These are phyloP conservation scores for Bombyx mandarina DNA, from an alignment of 1,140 invertebrate species.

Conservation along the genomic window DNA sequence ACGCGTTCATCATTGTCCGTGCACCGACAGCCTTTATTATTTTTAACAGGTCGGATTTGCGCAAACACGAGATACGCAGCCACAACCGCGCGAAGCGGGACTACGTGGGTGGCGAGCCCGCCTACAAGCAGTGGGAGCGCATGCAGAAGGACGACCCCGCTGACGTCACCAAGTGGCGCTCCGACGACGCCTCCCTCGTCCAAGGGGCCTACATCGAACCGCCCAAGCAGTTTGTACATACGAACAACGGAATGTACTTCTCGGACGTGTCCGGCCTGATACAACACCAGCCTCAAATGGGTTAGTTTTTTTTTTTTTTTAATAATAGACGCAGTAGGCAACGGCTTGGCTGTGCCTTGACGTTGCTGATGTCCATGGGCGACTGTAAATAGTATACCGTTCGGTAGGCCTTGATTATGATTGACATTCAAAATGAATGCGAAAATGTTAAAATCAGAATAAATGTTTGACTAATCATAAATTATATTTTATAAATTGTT, in stretches of 20 bases:
- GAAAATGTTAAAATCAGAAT: too few species aligned
- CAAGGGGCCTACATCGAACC: constrained; percentile 37
- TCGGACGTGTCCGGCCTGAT: constrained; percentile 42
- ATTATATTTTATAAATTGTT: constrained; percentile 23
- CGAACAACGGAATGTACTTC: constrained; percentile 36
- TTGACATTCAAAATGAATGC: too few species aligned
- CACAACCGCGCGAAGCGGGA: constrained; percentile 60
- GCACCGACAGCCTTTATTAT: neutral
- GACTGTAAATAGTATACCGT: too few species aligned
- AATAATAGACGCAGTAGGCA: neutral
- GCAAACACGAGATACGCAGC: constrained; percentile 55
- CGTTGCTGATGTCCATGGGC: too few species aligned
- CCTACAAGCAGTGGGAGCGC: constrained; percentile 55
- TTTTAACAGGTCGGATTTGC: constrained; percentile 41
- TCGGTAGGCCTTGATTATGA: too few species aligned
- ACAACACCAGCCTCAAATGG: constrained; percentile 28
- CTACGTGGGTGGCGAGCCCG: constrained; percentile 56
- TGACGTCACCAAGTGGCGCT: constrained; percentile 35
- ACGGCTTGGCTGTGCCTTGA: too few species aligned
- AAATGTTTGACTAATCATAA: too few species aligned
- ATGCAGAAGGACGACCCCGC: constrained; percentile 39
- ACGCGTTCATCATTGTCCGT: too few species aligned
- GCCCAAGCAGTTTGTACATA: constrained; percentile 32
- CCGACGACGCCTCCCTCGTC: constrained; percentile 18
- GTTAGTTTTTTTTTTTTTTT: constrained; percentile 24